Evolutionary conservation across 2,888 invertebrate species (phyloP).

Genomic region (Malthinus flaveolus): DNA sequence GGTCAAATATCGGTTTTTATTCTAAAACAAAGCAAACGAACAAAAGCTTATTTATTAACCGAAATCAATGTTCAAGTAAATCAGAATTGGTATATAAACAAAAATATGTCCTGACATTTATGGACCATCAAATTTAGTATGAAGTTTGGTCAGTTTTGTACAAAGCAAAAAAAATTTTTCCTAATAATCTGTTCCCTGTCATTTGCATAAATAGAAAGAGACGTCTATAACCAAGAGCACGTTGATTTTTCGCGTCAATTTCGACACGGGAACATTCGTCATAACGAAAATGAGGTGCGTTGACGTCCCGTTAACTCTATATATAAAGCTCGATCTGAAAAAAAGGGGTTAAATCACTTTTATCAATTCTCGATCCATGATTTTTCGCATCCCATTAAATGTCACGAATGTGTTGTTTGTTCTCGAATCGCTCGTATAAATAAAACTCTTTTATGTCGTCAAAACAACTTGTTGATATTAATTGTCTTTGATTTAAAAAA

Average conservation of each 20-base stretch:
- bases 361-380: constrained; percentile 39
- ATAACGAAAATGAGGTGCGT: constrained; percentile 37
- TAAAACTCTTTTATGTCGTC: constrained; percentile 34
- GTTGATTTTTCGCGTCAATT: constrained; percentile 28
- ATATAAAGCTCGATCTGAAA: constrained; percentile 37
- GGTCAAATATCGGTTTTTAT: too few species aligned
- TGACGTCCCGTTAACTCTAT: constrained; percentile 40
- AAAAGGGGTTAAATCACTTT: constrained; percentile 39
- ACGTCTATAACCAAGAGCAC: constrained; percentile 19
- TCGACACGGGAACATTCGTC: constrained; percentile 31
- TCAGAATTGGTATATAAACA: constrained; percentile 42
- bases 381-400: constrained; percentile 37
- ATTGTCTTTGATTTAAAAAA: constrained; percentile 31
- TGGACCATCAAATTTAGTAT: constrained; percentile 50
- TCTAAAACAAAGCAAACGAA: too few species aligned
- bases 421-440: constrained; percentile 34
- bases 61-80: constrained; percentile 52
- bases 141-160: constrained; percentile 33
- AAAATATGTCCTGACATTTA: constrained; percentile 49
- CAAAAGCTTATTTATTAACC: constrained; percentile 49
- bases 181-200: constrained; percentile 27
- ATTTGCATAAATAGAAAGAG: constrained; percentile 28
- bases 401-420: constrained; percentile 37
- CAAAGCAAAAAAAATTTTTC: constrained; percentile 22
- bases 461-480: constrained; percentile 41